Percentiles rank a stretch among this genome's conserved stretches.
These are phyloP conservation scores for Sebastes aleutianus DNA, from an alignment of 2,797 vertebrate genomes.

Conservation along the genomic window DNA sequence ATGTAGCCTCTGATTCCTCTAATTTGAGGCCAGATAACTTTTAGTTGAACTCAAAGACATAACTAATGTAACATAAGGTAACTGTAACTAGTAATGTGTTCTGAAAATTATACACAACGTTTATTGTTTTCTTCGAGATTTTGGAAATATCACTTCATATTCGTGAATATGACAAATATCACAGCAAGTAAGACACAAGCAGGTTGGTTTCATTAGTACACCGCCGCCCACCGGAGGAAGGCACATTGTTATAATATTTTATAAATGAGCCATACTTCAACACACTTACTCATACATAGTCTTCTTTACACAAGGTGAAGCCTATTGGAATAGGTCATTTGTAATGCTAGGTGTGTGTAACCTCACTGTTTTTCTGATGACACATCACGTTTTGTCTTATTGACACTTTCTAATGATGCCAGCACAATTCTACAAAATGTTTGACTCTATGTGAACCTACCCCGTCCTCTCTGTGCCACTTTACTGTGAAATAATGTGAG, in stretches of 20 bases:
- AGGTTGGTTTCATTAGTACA: background rate
- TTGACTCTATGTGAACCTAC: background rate
- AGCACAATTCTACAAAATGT: background rate
- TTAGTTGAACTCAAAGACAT: background rate
- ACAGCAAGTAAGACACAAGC: background rate
- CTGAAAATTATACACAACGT: background rate
- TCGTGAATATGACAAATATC: background rate
- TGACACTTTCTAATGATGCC: background rate
- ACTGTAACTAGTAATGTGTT: background rate
- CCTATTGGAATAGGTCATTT: background rate
- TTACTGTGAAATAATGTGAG: background rate
- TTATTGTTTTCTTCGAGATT: background rate
- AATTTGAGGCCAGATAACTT: background rate
- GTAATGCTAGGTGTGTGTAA: background rate
- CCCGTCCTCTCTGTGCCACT: background rate
- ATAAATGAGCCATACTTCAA: background rate
- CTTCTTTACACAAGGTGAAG: background rate
- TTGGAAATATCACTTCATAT: background rate
- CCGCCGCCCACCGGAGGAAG: background rate
- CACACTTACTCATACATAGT: background rate
- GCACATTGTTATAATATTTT: conserved; percentile 14
- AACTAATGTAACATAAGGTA: background rate
- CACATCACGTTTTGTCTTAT: background rate
- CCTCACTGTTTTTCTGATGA: background rate
- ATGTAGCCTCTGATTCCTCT: background rate